Conservation (phyloP, 2,797 vertebrate genomes). For the Columba guinea region DNA sequence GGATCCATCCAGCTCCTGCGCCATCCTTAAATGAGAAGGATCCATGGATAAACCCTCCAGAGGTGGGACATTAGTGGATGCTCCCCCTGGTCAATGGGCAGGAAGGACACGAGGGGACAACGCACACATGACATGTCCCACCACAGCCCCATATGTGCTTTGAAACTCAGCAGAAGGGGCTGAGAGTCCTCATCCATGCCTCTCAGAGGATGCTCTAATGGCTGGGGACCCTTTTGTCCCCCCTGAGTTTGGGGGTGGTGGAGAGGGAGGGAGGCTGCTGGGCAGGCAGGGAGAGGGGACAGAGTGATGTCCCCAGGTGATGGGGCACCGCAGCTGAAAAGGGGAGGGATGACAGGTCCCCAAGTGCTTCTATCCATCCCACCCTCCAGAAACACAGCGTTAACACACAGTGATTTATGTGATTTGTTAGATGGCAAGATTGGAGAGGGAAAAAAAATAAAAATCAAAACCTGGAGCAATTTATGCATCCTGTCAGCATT, state of each 20-base stretch:
- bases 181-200: neutral
- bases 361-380: neutral
- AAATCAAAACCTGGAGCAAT: slow-evolving; percentile 53
- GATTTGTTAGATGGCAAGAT: neutral
- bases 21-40: neutral
- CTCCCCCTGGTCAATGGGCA: neutral
- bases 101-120: neutral
- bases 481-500: slow-evolving; percentile 38
- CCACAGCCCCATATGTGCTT: accelerated
- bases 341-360: neutral
- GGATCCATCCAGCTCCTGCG: neutral
- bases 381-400: neutral
- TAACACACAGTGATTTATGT: neutral
- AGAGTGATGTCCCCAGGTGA: neutral
- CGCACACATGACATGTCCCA: neutral
- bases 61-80: neutral
- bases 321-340: neutral
- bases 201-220: neutral
- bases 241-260: neutral
- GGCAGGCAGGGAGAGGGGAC: neutral
- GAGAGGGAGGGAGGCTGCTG: neutral
- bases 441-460: too few species aligned
- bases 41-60: neutral
- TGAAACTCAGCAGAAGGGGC: neutral
- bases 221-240: neutral